Evolutionary conservation across 1,140 invertebrate genomes (phyloP).

Genomic region (Brachionus koreanus): DNA sequence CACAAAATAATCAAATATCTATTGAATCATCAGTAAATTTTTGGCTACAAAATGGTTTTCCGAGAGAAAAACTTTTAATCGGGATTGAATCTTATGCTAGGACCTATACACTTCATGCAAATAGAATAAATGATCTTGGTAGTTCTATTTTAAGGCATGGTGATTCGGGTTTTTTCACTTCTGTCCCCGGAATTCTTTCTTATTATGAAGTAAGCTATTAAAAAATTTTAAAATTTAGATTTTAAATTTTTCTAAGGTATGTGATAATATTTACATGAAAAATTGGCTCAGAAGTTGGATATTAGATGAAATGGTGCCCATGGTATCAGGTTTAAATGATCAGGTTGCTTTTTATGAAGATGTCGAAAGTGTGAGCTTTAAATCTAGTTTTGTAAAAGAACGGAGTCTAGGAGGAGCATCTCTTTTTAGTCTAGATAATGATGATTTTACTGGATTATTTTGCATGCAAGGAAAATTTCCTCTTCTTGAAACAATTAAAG

Average conservation of each 20-base stretch:
- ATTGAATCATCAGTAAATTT: conserved; percentile 55
- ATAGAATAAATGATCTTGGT: not conserved
- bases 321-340: conserved; percentile 67
- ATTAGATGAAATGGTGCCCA: conserved; percentile 69
- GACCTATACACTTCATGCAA: not conserved
- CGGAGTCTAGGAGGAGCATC: not conserved
- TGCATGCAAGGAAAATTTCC: conserved; percentile 36
- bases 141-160: not conserved
- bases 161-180: not conserved
- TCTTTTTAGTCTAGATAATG: conserved; percentile 9
- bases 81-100: conserved; percentile 88
- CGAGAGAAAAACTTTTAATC: conserved; percentile 88
- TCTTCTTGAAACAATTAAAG: conserved; percentile 66
- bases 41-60: conserved; percentile 76
- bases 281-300: conserved; percentile 62
- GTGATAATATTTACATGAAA: conserved; percentile 49
- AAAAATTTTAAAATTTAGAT: conserved; percentile 46
- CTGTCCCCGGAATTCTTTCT: not conserved
- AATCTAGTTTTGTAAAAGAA: conserved; percentile 60
- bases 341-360: conserved; percentile 90
- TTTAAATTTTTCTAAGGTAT: conserved; percentile 53
- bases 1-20: not conserved
- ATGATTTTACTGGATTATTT: conserved; percentile 33
- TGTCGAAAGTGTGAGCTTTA: conserved; percentile 68
- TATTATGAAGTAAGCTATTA: not conserved